Base-by-base conservation (phyloP, 2,888 invertebrate species). In the Orthonevra nobilis region DNA sequence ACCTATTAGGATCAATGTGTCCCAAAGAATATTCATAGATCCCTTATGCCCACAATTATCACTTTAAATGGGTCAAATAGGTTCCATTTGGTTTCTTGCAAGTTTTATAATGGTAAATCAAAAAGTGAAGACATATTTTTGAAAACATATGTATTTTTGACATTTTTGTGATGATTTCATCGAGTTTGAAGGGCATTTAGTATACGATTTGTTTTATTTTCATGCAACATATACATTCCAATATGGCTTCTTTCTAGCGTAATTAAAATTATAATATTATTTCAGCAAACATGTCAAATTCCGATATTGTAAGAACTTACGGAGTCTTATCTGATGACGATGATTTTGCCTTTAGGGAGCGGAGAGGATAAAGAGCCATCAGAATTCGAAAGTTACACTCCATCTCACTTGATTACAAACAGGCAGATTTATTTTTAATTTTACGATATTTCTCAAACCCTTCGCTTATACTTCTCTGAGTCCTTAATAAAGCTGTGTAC, bases 31-130 rank as follows among this genome's bases (percentile, higher is more conserved):
- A 9, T 50, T 26, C 19, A 12, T 19, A 50, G 32, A 50, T 14
- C 32, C 50, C 30, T 50, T 30, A 50, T 2, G 32, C 32, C 9
- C 15, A 50, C 30, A 15, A 14, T 50, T 50, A 9, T 50, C 7
- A 15, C 50, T 50, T 50, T 50, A 50, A 50, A 30, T 50, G 32
- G 32, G 15, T 30, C 19, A 50, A 50, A 50, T 50, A 30, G 12
- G 50, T 50, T 32, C 50, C 50, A 50, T 50, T 50, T 19, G 19
- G 50, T 50, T 50, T 9, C 32, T 50, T 30, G 15, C 9, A 30
- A 30, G 15, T 50, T 50, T 28, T n/a, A 30, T 14, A 17, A 50
- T 7, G 17, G 15, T 50, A 2, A 7, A 28, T 12, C 2, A 15
- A 50, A 10, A 15, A 32, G 30, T 6, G 14, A 10, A 50, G 5